Evolutionary conservation across 2,113 vertebrate species (phyloP), one percentile per base, ranked within the genome.

Genomic region (Pitta sordida): DNA sequence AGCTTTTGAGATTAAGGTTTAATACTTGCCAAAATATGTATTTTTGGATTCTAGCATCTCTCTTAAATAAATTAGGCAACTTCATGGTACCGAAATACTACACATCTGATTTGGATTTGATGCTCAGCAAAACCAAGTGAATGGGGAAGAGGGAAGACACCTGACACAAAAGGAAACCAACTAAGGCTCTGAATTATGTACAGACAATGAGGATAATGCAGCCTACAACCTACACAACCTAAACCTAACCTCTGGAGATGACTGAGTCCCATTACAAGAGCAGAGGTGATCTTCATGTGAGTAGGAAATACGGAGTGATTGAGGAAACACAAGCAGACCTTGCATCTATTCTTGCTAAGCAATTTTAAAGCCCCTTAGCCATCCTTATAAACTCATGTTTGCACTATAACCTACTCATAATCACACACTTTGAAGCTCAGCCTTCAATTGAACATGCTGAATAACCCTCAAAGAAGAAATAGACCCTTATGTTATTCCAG

Each of bases 11-110:
- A 95, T 83, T 78, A 94, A 94, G 71, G 75, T n/a, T 48, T 88
- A 87, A 77, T 69, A 39, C 58, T 86, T 92, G 96, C 95, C 96
- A 95, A 95, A 93, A 83, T 88, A 56, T 59, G 56, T 58, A 48
- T 78, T 86, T 95, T 91, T 84, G 67, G 65, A 82, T 91, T 78
- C 78, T 93, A 88, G 92, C 69, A 49, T 95, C 84, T 74, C 85
- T 94, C 73, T 88, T 82, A 76, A 86, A 74, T 85, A 78, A 71
- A 81, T 95, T 95, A 80, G 53, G 68, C 82, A 74, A 69, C 51
- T 71, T 70, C 44, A 32, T 65, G 89, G 86, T 32, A 44, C 34
- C 48, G 68, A 93, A 94, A 83, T 44, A 29, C 24, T 60, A 46
- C 43, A 65, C 14, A 3, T 67, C 74, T 86, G 56, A 89, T 82